These are phyloP conservation scores for Drosophila testacea DNA, from an alignment of 2,888 invertebrate species.

Conservation along the genomic window DNA sequence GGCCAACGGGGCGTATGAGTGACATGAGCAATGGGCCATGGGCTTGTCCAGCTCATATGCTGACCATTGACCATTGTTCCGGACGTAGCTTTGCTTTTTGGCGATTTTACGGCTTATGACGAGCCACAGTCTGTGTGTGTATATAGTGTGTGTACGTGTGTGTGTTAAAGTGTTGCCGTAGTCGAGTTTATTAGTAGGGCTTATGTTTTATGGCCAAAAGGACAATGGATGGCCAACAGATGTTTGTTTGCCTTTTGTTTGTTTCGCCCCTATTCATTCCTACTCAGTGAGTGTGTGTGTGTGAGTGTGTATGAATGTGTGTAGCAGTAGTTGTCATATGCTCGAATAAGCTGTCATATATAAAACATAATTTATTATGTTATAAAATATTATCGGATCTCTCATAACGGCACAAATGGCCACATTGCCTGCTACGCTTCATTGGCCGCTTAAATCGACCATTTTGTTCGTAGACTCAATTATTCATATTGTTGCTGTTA, in stretches of 20 bases:
- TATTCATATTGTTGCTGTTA: constrained; percentile 67
- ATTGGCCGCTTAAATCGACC: constrained; percentile 80
- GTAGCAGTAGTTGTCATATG: constrained; percentile 73
- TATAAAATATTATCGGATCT: constrained; percentile 79
- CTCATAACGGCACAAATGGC: constrained; percentile 36
- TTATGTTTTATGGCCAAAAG: constrained; percentile 77
- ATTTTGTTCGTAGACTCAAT: constrained; percentile 79
- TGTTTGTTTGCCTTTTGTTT: constrained; percentile 78
- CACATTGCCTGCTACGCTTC: constrained; percentile 59
- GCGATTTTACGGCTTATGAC: constrained; percentile 81
- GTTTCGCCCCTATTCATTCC: constrained; percentile 40
- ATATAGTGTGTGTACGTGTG: constrained; percentile 24
- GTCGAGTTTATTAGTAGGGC: constrained; percentile 78
- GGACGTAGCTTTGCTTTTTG: constrained; percentile 78
- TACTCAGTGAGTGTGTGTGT: constrained; percentile 21
- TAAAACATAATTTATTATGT: constrained; percentile 81
- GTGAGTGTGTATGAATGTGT: constrained; percentile 15
- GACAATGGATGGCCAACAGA: constrained; percentile 79
- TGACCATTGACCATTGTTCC: constrained; percentile 56
- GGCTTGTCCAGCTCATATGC: constrained; percentile 41
- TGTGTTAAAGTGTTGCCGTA: constrained; percentile 63
- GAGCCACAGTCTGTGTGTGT: constrained; percentile 54
- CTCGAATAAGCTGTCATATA: constrained; percentile 78
- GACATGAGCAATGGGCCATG: constrained; percentile 67
- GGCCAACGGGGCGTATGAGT: constrained; percentile 66